Evolutionary conservation across 1,140 invertebrate species (phyloP).

Genomic region (Notospermus geniculatus): DNA sequence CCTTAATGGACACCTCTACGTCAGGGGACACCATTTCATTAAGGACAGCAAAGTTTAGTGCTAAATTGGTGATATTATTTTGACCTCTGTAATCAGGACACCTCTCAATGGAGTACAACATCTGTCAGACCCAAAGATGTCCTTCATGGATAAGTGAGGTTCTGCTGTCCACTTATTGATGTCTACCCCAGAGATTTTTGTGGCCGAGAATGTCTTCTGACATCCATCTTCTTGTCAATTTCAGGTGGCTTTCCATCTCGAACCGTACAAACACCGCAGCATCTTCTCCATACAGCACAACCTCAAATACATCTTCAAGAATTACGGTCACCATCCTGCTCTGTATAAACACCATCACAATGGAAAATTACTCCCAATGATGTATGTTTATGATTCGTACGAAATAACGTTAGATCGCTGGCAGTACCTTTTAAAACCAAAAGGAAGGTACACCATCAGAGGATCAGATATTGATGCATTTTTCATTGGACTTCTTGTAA

Average conservation of each 20-base stretch:
- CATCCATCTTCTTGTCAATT: constrained; percentile 16
- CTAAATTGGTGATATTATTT: no score
- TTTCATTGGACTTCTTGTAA: constrained; percentile 57
- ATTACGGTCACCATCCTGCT: constrained; percentile 57
- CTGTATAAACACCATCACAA: constrained; percentile 50
- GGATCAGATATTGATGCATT: constrained; percentile 56
- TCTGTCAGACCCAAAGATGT: no score
- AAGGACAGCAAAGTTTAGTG: no score
- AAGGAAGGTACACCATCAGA: constrained; percentile 44
- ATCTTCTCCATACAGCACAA: constrained; percentile 42
- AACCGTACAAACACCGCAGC: constrained; percentile 56
- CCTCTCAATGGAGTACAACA: no score
- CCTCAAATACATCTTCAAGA: constrained; percentile 53
- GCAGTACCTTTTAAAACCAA: constrained; percentile 45
- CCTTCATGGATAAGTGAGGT: no score
- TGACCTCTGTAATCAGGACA: neutral
- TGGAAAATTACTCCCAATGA: constrained; percentile 51
- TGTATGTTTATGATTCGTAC: constrained; percentile 61
- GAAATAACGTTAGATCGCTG: constrained; percentile 40
- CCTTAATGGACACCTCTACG: no score
- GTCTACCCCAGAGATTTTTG: no score
- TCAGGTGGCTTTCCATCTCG: constrained; percentile 57
- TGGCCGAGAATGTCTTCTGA: no score
- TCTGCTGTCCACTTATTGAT: no score
- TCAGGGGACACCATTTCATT: no score